Percentiles rank a stretch among this genome's conserved stretches.
Conservation (phyloP, 2,113 vertebrate genomes). For the Calyptomena viridis region DNA sequence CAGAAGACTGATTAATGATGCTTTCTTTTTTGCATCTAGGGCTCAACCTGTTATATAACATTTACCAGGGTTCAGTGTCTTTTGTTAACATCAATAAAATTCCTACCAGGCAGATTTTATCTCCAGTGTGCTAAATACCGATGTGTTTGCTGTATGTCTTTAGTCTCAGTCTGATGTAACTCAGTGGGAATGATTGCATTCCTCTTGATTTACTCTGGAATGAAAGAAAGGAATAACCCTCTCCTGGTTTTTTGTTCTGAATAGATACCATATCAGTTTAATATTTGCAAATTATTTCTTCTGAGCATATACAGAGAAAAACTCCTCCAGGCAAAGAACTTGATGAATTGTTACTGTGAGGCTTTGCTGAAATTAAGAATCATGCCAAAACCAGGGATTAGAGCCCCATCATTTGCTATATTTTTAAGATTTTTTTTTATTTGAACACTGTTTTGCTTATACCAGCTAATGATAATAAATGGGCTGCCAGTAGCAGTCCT, state of each 20-base stretch:
- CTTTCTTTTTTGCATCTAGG: not conserved
- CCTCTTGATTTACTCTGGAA: not conserved
- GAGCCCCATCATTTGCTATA: not conserved
- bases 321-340: not conserved
- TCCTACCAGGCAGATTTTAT: not conserved
- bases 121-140: not conserved
- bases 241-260: not conserved
- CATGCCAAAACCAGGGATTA: not conserved
- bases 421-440: not conserved
- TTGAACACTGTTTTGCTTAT: not conserved
- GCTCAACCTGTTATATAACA: not conserved
- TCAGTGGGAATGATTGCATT: not conserved
- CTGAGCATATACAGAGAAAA: not conserved
- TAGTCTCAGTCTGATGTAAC: not conserved
- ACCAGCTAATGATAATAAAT: not conserved
- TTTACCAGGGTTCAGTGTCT: not conserved
- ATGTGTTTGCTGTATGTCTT: not conserved
- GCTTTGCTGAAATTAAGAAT: not conserved
- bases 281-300: not conserved
- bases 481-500: not conserved
- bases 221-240: not conserved
- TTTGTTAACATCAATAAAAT: not conserved
- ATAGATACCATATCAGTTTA: not conserved
- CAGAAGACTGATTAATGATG: not conserved
- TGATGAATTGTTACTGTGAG: not conserved